Evolutionary conservation across 2,888 invertebrate genomes (phyloP).

Genomic region (Chymomyza caudatula): DNA sequence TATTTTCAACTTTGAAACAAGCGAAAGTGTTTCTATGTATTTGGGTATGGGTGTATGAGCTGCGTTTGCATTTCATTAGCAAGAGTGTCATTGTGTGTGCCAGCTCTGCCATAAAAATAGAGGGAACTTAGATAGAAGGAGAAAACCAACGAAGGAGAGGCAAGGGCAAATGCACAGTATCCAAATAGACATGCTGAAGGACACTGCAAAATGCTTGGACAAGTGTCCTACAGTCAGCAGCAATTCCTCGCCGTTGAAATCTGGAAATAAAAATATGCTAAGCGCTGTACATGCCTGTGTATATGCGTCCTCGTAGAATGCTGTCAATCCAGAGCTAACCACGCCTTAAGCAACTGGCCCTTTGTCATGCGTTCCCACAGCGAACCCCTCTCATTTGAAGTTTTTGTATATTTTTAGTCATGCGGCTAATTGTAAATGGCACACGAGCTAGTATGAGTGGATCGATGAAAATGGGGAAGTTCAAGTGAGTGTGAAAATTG

Average conservation of each 20-base stretch:
- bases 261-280: constrained; percentile 40
- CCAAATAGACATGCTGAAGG: constrained; percentile 68
- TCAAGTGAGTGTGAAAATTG: constrained; percentile 63
- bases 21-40: not conserved
- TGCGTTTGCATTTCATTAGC: constrained; percentile 67
- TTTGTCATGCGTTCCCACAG: not conserved
- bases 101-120: constrained; percentile 51
- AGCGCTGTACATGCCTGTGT: constrained; percentile 23
- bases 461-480: constrained; percentile 39
- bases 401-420: constrained; percentile 58
- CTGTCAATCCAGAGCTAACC: constrained; percentile 58
- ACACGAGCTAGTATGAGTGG: constrained; percentile 17
- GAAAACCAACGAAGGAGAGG: not conserved
- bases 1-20: constrained; percentile 42
- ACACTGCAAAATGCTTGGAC: constrained; percentile 60
- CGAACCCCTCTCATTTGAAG: constrained; percentile 4
- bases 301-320: constrained; percentile 52
- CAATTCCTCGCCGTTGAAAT: not conserved
- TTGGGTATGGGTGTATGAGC: not conserved
- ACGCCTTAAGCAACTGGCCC: constrained; percentile 33
- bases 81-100: constrained; percentile 63
- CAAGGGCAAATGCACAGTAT: constrained; percentile 55
- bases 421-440: constrained; percentile 67
- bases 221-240: constrained; percentile 36
- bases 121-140: constrained; percentile 50